These are phyloP conservation scores for Australoheros facetus DNA, from an alignment of 2,797 vertebrate species.

Conservation along the genomic window DNA sequence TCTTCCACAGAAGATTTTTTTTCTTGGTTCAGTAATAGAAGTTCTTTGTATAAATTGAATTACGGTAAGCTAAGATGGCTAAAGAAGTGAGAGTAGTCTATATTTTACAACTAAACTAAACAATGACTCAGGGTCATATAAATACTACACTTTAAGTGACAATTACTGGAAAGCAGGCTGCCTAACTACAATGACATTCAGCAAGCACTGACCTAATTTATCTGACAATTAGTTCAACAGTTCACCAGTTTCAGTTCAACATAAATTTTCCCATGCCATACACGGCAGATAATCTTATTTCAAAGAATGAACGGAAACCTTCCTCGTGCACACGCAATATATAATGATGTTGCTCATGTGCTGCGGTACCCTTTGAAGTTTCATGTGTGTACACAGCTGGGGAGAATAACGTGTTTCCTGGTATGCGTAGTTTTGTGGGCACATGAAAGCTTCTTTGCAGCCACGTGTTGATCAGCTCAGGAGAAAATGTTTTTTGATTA, in stretches of 20 bases:
- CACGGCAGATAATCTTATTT: constrained; percentile 35
- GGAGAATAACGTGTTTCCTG: constrained; percentile 18
- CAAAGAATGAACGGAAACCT: constrained; percentile 35
- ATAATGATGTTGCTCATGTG: constrained; percentile 28
- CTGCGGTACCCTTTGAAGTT: constrained; percentile 30
- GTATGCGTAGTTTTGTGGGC: constrained; percentile 41
- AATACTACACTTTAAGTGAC: neutral
- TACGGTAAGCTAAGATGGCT: neutral
- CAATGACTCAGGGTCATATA: neutral
- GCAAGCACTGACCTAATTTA: neutral
- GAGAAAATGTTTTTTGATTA: constrained; percentile 43
- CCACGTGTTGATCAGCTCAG: constrained; percentile 57
- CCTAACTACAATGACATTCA: neutral
- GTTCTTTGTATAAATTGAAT: neutral
- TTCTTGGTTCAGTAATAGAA: neutral
- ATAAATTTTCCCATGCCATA: constrained; percentile 19
- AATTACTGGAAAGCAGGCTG: neutral
- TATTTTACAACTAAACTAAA: neutral
- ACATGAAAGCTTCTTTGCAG: constrained; percentile 52
- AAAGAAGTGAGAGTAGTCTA: neutral
- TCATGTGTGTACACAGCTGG: neutral
- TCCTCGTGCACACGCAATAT: constrained; percentile 32
- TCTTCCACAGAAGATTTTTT: too few relatives aligned
- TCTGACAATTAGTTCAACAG: constrained; percentile 4
- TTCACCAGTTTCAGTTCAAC: neutral